Conservation (phyloP, 1,140 invertebrate species). For the Eueides isabella region DNA sequence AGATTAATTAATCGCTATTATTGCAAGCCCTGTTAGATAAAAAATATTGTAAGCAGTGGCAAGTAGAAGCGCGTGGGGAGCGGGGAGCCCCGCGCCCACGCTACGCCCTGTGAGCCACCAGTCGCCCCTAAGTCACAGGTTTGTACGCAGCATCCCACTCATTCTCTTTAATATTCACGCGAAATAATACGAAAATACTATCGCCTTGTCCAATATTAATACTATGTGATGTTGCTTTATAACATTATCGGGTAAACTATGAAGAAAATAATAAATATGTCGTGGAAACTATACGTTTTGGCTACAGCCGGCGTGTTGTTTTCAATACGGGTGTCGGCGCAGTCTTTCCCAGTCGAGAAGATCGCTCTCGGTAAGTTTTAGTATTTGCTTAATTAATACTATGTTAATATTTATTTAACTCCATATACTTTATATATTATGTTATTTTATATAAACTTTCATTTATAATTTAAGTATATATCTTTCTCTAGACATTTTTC, state of each 20-base stretch:
- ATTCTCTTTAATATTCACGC: conserved; percentile 47
- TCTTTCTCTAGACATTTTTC: conserved; percentile 10
- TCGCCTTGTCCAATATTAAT: conserved; percentile 31
- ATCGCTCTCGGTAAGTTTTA: conserved; percentile 68
- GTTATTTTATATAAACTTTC: conserved; percentile 1
- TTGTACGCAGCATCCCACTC: conserved; percentile 71
- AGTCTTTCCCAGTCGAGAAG: conserved; percentile 67
- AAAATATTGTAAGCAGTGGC: conserved; percentile 32
- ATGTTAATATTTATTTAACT: conserved; percentile 15
- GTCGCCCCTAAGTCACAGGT: conserved; percentile 76
- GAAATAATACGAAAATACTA: conserved; percentile 41
- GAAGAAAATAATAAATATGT: not conserved
- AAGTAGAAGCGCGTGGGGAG: conserved; percentile 45
- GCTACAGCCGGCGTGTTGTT: conserved; percentile 58
- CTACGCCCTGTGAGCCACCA: conserved; percentile 61
- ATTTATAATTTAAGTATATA: conserved; percentile 15
- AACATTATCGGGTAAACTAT: not conserved
- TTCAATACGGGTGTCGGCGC: conserved; percentile 59
- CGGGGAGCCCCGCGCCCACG: conserved; percentile 60
- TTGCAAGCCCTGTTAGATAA: conserved; percentile 18
- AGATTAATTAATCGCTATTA: conserved; percentile 13
- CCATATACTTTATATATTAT: not conserved
- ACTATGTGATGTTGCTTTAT: conserved; percentile 40
- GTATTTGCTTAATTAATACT: conserved; percentile 8
- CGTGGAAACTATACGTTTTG: conserved; percentile 29